These are phyloP conservation scores for Phaedon cochleariae DNA, from an alignment of 2,888 invertebrate species.

Conservation along the genomic window DNA sequence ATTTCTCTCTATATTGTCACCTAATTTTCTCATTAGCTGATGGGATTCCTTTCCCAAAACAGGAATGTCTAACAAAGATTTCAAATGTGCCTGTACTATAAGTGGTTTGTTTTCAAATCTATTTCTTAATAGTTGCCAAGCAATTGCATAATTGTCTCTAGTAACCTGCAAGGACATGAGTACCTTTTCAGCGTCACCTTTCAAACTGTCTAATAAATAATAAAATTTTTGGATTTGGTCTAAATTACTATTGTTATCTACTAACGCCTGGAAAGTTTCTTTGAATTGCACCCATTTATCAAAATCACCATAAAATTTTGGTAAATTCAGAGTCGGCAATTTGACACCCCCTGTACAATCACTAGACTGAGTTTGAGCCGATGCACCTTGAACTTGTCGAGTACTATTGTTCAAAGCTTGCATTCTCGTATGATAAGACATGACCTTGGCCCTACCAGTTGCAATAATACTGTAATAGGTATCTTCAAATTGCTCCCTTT, in stretches of 20 bases:
- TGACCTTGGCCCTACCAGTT: neutral
- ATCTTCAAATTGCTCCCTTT: constrained; percentile 4
- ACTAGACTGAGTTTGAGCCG: too few species aligned
- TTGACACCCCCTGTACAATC: too few species aligned
- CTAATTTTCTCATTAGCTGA: constrained; percentile 21
- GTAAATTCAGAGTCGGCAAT: constrained; percentile 21
- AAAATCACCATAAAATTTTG: constrained; percentile 31
- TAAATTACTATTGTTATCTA: constrained; percentile 29
- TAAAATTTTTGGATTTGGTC: constrained; percentile 32
- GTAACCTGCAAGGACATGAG: constrained; percentile 34
- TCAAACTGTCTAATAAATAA: constrained; percentile 31
- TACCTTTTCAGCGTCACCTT: constrained; percentile 32
- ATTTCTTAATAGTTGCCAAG: constrained; percentile 28
- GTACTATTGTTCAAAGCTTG: neutral
- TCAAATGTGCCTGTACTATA: constrained; percentile 34
- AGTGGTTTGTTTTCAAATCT: constrained; percentile 36
- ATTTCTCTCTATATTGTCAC: constrained; percentile 25
- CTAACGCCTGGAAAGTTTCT: constrained; percentile 33
- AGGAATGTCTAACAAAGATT: constrained; percentile 29
- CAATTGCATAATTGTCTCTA: constrained; percentile 34
- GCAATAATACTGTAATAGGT: constrained; percentile 4
- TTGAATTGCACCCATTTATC: constrained; percentile 33
- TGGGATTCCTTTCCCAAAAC: constrained; percentile 21
- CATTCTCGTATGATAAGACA: neutral
- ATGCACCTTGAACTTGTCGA: constrained; percentile 2